phyloP scores from a whole-genome alignment of 2,888 invertebrate species.

The Hetaerina titia region DNA sequence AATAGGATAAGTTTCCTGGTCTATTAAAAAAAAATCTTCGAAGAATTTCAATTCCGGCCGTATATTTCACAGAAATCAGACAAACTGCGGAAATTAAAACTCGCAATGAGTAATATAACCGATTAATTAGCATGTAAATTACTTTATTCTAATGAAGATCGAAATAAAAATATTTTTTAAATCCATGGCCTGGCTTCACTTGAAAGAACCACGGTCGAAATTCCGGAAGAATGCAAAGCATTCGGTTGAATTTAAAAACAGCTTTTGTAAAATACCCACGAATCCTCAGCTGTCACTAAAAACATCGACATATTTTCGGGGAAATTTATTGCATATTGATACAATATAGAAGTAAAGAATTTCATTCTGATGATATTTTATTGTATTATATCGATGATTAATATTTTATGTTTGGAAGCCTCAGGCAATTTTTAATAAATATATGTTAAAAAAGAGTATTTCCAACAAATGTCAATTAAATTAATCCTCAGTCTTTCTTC shows the following conservation, averaged over 20 bases:
- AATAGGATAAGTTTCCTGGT: conserved; percentile 26
- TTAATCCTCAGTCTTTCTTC: too few relatives aligned
- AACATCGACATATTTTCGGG: neutral
- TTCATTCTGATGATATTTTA: too few relatives aligned
- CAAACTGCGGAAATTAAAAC: neutral
- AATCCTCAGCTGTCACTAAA: neutral
- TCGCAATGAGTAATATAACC: neutral
- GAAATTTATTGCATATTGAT: too few relatives aligned
- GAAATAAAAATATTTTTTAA: neutral
- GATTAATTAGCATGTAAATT: conserved; percentile 21
- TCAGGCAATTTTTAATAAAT: too few relatives aligned
- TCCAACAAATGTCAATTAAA: too few relatives aligned
- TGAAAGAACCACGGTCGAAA: neutral
- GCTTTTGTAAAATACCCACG: neutral
- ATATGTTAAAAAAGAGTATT: too few relatives aligned
- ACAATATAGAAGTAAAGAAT: too few relatives aligned
- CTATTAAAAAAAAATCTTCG: neutral
- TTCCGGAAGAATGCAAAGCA: neutral
- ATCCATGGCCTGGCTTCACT: neutral
- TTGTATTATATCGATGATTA: too few relatives aligned
- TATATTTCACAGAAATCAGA: neutral
- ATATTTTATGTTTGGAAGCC: too few relatives aligned
- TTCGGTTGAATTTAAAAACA: neutral
- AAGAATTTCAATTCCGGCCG: neutral
- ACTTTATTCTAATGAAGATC: neutral